A percentile compares a stretch with the other conserved stretches of the same genome.
phyloP scores from a whole-genome alignment of 1,140 invertebrate genomes.

The Propsilocerus akamusi region DNA sequence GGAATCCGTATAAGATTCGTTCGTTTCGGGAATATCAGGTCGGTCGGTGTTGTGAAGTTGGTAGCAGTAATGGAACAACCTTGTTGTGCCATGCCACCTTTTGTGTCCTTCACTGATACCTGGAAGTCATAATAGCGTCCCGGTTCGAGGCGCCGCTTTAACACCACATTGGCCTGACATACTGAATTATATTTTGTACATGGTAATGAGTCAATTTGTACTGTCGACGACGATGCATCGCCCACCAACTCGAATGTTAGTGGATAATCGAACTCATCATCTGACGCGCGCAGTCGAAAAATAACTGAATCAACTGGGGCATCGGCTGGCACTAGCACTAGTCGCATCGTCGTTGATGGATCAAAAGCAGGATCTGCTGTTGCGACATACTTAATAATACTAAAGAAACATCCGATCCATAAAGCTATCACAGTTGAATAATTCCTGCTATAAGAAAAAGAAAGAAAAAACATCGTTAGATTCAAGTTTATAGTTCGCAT shows the following conservation, averaged over 20 bases:
- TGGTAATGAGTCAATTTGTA: slow-evolving; percentile 55
- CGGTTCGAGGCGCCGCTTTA: slow-evolving; percentile 48
- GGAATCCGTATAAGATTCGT: slow-evolving; percentile 60
- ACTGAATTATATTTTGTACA: slow-evolving; percentile 66
- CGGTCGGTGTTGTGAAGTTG: slow-evolving; percentile 54
- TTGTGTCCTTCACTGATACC: slow-evolving; percentile 55
- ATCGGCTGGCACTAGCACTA: slow-evolving; percentile 62
- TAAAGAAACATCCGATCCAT: background rate
- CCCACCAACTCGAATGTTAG: slow-evolving; percentile 59
- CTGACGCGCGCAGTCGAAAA: slow-evolving; percentile 67
- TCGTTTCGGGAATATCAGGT: slow-evolving; percentile 67
- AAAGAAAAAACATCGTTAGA: background rate
- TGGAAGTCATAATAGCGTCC: slow-evolving; percentile 66
- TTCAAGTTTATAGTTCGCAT: background rate
- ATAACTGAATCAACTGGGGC: slow-evolving; percentile 63
- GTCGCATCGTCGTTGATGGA: slow-evolving; percentile 55
- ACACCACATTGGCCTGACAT: slow-evolving; percentile 65
- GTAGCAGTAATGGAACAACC: slow-evolving; percentile 66
- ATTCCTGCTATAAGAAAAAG: background rate
- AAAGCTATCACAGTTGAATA: background rate
- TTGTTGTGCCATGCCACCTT: slow-evolving; percentile 52
- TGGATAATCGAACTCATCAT: slow-evolving; percentile 73
- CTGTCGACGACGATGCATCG: slow-evolving; percentile 43
- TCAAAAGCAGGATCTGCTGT: slow-evolving; percentile 58
- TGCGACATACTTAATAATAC: slow-evolving; percentile 11